Evolutionary conservation across 2,888 invertebrate species (phyloP).

Genomic region (Fragum whitleyi): DNA sequence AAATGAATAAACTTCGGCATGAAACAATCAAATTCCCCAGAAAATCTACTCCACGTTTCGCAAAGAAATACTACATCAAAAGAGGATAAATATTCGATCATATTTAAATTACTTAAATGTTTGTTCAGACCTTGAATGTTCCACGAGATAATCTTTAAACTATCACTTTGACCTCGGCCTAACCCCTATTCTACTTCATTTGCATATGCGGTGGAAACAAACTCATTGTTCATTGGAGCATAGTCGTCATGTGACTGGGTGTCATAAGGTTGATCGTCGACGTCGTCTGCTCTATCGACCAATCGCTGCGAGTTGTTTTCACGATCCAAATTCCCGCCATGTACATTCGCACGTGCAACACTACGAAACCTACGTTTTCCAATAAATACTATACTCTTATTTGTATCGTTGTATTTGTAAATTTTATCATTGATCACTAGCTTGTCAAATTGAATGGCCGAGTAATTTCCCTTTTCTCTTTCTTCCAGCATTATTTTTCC

Average conservation of each 20-base stretch:
- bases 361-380: neutral
- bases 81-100: constrained; percentile 8
- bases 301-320: constrained; percentile 2
- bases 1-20: constrained; percentile 8
- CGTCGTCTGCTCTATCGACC: neutral
- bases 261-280: neutral
- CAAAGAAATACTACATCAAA: constrained; percentile 34
- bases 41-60: constrained; percentile 33
- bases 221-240: neutral
- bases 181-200: constrained; percentile 3
- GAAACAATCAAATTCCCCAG: constrained; percentile 29
- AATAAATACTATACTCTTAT: neutral
- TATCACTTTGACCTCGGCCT: constrained; percentile 14
- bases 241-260: neutral
- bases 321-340: neutral
- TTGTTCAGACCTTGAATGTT: neutral
- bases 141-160: neutral
- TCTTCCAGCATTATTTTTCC: constrained; percentile 1
- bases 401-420: constrained; percentile 23
- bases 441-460: constrained; percentile 33
- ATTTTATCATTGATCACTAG: constrained; percentile 20
- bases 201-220: neutral
- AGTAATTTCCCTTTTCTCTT: constrained; percentile 18
- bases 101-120: constrained; percentile 1
- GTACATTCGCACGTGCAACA: neutral